Evolutionary conservation across 2,113 vertebrate genomes (phyloP), one percentile per base, ranked within the genome.

Genomic region (Oostethus manadensis): DNA sequence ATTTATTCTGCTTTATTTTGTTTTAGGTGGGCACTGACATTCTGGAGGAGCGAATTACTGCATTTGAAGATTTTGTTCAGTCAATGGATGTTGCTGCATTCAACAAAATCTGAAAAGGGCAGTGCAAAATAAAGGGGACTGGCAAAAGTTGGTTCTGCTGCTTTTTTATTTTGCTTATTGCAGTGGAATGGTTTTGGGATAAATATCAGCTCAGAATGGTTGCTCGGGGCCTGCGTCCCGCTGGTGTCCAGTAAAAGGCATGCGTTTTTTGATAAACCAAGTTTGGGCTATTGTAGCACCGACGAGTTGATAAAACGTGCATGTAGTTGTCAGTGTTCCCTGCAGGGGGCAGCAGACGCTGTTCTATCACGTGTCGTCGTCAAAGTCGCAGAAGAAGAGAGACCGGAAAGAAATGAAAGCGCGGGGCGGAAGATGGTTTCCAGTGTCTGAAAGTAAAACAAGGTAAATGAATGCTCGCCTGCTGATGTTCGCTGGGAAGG

Each of bases 41-140:
- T 80, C 87, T 98, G 84, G 95, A 99, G 78, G 94, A 98, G 62
- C 85, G 84, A 47, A 98, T 98, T 81, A 94, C 92, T 0, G 94
- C 93, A 15, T 99, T 98, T 54, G 95, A 98, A 79, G 95, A 99
- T 68, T 93, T 83, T 1, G 93, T 99, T 40, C 95, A 98, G 86
- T 99, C 95, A 15, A 95, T 99, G 93, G 95, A 99, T n/a, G 93
- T 98, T 17, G 96, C 95, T 47, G 94, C 95, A 58, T 98, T 98
- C 89, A 98, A 98, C 87, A 98, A 98, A 78, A 95, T 98, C 82
- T 98, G 86, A 93, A 66, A 33, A 2, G 3, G 51, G 59, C 54
- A 14, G 8, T 17, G 8, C 57, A 68, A 43, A 72, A 84, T 58
- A 84, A 69, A 57, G 70, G n/a, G n/a, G 74, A 71, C 68, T 82